Base-by-base conservation (phyloP, 2,888 invertebrate species). In the Pharmacophagus antenor region DNA sequence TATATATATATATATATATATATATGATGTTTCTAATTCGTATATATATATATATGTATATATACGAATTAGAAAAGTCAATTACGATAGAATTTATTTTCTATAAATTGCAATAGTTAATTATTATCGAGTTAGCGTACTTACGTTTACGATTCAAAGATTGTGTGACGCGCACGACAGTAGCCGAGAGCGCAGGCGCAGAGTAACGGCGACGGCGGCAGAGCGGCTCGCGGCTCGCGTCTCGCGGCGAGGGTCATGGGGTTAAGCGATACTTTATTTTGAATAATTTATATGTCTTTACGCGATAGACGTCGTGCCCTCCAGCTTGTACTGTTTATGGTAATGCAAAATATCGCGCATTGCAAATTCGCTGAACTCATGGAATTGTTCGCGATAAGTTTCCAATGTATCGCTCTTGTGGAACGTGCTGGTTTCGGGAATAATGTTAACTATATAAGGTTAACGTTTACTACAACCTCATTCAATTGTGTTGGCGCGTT, bases 261-360 rank as follows among this genome's bases (percentile, higher is more conserved):
- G 90, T 88, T 90, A 90, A 90, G 86, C 90, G 89, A 90, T 90
- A 90, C 90, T 90, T 90, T 89, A 90, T 89, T 90, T 89, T 90
- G 90, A 90, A 90, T 90, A 89, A 90, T 90, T 89, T 90, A 90
- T 89, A 88, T 88, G 88, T 88, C 85, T 84, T 80, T 79, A 77
- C 74, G 81, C 88, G 89, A 89, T 89, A 88, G 90, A 88, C 87
- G 86, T 84, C 84, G 77, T 88, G 88, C 88, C 82, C 88, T 88
- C 86, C 85, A 84, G 80, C 83, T 84, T 80, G 84, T 85, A 82
- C 89, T 84, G 87, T 86, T 90, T 90, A 90, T 90, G 90, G 87
- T 88, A 90, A 90, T 90, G 82, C 81, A 74, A 84, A 75, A 86
- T 89, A 89, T 89, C 89, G 86, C 82, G 89, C 88, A 89, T 88